These are phyloP conservation scores for Festucalex cinctus DNA, from an alignment of 2,113 vertebrate species.

Conservation along the genomic window DNA sequence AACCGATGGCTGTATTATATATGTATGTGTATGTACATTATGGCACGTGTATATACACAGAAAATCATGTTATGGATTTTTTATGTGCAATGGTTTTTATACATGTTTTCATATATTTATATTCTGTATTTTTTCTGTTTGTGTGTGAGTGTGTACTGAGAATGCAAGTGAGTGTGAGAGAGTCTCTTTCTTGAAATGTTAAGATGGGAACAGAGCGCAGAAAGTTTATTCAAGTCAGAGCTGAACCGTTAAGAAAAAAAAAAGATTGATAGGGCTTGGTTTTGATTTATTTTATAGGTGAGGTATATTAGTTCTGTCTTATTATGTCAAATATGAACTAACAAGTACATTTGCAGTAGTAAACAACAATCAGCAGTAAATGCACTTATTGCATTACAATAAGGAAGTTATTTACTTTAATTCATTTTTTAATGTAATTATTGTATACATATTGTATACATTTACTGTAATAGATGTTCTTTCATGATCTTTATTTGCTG, in stretches of 20 bases:
- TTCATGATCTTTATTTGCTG: too few relatives aligned
- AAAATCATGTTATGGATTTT: slow-evolving; percentile 64
- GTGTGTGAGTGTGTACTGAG: slow-evolving; percentile 33
- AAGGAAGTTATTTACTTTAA: too few relatives aligned
- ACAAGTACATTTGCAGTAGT: background rate
- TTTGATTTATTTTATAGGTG: background rate
- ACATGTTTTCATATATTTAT: slow-evolving; percentile 72
- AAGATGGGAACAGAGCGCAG: background rate
- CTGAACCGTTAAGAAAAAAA: background rate
- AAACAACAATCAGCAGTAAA: background rate
- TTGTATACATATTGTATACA: too few relatives aligned
- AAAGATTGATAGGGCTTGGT: background rate
- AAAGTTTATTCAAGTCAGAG: background rate
- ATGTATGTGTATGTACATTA: slow-evolving; percentile 72
- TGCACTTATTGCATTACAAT: background rate
- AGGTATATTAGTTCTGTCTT: background rate
- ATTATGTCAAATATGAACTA: background rate
- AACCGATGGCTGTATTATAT: slow-evolving; percentile 74
- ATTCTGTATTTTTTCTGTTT: slow-evolving; percentile 64
- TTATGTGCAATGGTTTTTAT: slow-evolving; percentile 71
- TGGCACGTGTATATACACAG: slow-evolving; percentile 67
- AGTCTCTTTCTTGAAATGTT: slow-evolving; percentile 2
- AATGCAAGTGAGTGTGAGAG: slow-evolving; percentile 12
- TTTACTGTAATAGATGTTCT: too few relatives aligned
- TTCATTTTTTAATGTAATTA: too few relatives aligned